Evolutionary conservation across 2,888 invertebrate species (phyloP).

Genomic region (Chymomyza fuscimana): DNA sequence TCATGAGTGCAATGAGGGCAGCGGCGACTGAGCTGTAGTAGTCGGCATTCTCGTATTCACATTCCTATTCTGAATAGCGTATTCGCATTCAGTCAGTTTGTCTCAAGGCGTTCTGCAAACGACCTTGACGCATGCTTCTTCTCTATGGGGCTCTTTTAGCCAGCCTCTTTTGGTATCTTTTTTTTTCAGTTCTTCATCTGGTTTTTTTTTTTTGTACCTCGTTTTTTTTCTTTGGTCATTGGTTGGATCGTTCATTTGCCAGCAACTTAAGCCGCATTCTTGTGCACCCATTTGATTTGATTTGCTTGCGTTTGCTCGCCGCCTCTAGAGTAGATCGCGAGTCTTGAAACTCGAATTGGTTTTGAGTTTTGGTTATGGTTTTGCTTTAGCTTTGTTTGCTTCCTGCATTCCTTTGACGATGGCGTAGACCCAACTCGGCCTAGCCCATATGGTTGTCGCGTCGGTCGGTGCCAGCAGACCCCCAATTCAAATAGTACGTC

Average conservation of each 20-base stretch:
- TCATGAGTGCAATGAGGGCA: background rate
- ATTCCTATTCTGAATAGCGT: background rate
- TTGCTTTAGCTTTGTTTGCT: conserved; percentile 6
- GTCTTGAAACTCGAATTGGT: background rate
- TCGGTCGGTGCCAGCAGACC: too few species aligned
- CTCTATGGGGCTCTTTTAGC: conserved; percentile 40
- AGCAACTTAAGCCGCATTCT: conserved; percentile 51
- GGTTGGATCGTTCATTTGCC: background rate
- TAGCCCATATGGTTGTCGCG: too few species aligned
- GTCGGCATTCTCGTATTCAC: background rate
- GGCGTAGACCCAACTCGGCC: too few species aligned
- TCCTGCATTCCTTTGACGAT: conserved; percentile 32
- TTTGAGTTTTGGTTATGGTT: background rate
- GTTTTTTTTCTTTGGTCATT: conserved; percentile 20
- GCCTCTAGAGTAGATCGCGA: background rate
- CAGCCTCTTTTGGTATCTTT: conserved; percentile 18
- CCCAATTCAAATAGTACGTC: too few species aligned
- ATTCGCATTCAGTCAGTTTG: background rate
- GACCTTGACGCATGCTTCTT: conserved; percentile 50
- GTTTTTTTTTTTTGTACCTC: conserved; percentile 23
- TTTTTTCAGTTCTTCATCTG: conserved; percentile 12
- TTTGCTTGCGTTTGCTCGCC: conserved; percentile 39
- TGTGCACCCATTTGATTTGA: conserved; percentile 51
- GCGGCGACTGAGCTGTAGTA: background rate
- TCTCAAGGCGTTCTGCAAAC: conserved; percentile 32